Conservation (phyloP, 1,140 invertebrate species). For the Intoshia linei region DNA sequence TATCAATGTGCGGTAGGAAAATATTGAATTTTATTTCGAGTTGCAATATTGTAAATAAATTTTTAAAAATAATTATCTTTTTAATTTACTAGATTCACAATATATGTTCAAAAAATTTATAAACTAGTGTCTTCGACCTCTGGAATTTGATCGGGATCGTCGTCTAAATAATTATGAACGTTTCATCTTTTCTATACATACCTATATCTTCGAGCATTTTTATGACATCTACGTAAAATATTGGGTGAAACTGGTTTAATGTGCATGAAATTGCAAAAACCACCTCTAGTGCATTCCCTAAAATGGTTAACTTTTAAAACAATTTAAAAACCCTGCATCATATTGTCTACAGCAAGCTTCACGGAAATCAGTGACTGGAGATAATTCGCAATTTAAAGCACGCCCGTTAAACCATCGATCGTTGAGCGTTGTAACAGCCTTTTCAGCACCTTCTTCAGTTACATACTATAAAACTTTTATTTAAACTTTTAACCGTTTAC, state of each 20-base stretch:
- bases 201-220: too few species aligned
- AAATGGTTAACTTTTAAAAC: conserved; percentile 11
- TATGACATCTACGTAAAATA: too few species aligned
- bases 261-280: conserved; percentile 99
- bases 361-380: conserved; percentile 85
- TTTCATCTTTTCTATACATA: too few species aligned
- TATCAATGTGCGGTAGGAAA: too few species aligned
- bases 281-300: conserved; percentile 69
- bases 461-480: conserved; percentile 35
- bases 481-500: conserved; percentile 17
- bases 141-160: too few species aligned
- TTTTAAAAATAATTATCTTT: too few species aligned
- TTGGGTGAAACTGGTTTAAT: conserved; percentile 74
- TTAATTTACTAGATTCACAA: too few species aligned
- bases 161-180: too few species aligned
- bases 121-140: too few species aligned
- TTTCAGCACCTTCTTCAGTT: conserved; percentile 86
- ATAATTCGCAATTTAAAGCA: conserved; percentile 85
- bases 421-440: conserved; percentile 70
- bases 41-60: too few species aligned
- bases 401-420: conserved; percentile 92
- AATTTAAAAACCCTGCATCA: conserved; percentile 93
- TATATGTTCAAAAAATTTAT: too few species aligned
- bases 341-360: conserved; percentile 95
- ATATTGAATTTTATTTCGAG: too few species aligned